phyloP scores from a whole-genome alignment of 2,113 vertebrate species.

The Ploceus nigricollis region DNA sequence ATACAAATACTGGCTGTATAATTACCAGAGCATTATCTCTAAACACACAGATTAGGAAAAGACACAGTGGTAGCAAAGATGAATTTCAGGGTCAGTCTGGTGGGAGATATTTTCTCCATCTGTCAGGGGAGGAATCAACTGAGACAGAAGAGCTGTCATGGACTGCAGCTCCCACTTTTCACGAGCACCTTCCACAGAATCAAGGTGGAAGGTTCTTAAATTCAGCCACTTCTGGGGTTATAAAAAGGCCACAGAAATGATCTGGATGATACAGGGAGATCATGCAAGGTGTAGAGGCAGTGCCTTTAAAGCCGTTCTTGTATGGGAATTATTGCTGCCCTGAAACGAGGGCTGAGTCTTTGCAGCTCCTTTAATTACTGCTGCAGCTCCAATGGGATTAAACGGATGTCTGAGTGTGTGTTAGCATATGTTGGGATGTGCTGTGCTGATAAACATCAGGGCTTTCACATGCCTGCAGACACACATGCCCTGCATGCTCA shows the following conservation, averaged over 20 bases:
- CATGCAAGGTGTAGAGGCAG: neutral
- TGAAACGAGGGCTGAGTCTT: neutral
- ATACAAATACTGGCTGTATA: slow-evolving; percentile 59
- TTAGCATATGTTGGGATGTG: neutral
- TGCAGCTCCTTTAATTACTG: slow-evolving; percentile 14
- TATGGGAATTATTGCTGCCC: neutral
- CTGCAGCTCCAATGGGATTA: slow-evolving; percentile 1
- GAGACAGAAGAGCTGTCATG: neutral
- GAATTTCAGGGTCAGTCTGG: slow-evolving; percentile 27
- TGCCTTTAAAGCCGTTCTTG: accelerated
- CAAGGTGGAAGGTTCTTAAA: neutral
- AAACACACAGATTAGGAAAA: slow-evolving; percentile 44
- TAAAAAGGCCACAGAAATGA: neutral
- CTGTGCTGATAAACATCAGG: neutral
- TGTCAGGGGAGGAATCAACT: neutral
- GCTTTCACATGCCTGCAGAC: neutral
- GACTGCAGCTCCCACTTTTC: neutral
- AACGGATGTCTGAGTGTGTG: neutral
- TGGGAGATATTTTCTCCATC: neutral
- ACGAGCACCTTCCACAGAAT: neutral
- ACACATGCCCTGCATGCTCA: neutral
- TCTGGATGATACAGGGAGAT: neutral
- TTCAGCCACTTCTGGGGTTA: neutral
- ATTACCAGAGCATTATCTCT: slow-evolving; percentile 68
- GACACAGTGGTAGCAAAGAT: neutral